Evolutionary conservation across 2,797 vertebrate genomes (phyloP), one percentile per base, ranked within the genome.

Genomic region (Erpetoichthys calabaricus): DNA sequence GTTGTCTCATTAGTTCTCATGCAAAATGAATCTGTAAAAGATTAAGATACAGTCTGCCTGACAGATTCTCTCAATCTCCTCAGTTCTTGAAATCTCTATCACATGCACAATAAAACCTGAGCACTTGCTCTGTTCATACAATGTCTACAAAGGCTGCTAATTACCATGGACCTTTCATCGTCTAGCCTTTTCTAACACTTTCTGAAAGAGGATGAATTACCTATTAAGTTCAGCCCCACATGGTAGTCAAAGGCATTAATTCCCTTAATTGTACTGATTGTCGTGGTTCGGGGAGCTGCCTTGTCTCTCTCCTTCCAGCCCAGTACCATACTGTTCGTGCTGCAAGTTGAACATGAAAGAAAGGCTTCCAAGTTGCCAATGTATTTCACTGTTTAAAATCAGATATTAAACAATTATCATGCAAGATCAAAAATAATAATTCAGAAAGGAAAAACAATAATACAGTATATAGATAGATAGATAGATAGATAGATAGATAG

Each of bases 191-290:
- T 7, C 49, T 49, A 7, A 5, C n/a, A 7, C n/a, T 3, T 47
- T 49, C n/a, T 49, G 70, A 63, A 62, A 41, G 41, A 61, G 61
- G 62, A 55, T 44, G 51, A 67, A 72, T 57, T 74, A 91, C 83
- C 85, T 65, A 88, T 87, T 66, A 87, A 77, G 69, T 83, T 82
- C 58, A 91, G 79, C 59, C 44, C 66, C 44, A 61, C 63, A 60
- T 84, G 79, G 66, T 86, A 85, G 74, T 89, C 81, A 63, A 88
- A 67, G 64, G 81, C 82, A 62, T 80, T 80, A 63, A 85, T 72
- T 57, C 90, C 84, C 8, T 68, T 76, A 59, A 76, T 64, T 52
- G 80, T 75, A 53, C 66, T 63, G 71, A 84, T 83, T 42, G 71
- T 67, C 55, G 77, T 68, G 67, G 75, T 63, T 67, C 72, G 70